phyloP scores from a whole-genome alignment of 2,888 invertebrate genomes.

The Rhyacophila evoluta region DNA sequence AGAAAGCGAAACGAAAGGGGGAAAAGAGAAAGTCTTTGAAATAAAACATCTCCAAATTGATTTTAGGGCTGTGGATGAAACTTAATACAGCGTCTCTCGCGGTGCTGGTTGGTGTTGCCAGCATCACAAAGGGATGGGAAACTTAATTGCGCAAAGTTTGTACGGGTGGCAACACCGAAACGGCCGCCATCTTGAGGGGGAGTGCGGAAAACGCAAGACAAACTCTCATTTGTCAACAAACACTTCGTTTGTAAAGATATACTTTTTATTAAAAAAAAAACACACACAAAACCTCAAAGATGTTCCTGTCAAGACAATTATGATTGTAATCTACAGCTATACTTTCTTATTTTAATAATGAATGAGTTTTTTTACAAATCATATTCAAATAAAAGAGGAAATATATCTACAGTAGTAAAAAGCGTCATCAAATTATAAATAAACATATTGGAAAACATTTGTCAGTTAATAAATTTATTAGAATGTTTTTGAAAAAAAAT shows the following conservation, averaged over 20 bases:
- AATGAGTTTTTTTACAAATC: too few species aligned
- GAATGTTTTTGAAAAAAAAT: too few species aligned
- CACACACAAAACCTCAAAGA: background rate
- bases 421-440: too few species aligned
- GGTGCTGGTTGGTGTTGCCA: conserved; percentile 5
- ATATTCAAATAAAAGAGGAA: too few species aligned
- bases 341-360: too few species aligned
- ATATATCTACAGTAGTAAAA: too few species aligned
- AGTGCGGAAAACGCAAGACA: conserved; percentile 14
- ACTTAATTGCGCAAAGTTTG: conserved; percentile 50
- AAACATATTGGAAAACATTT: too few species aligned
- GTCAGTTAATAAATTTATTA: too few species aligned
- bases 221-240: background rate
- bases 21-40: conserved; percentile 29
- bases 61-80: conserved; percentile 34
- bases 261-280: background rate
- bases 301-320: background rate
- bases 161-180: conserved; percentile 37
- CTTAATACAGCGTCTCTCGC: conserved; percentile 36
- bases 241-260: background rate
- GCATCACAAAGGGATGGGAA: conserved; percentile 6
- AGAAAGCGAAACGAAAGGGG: background rate
- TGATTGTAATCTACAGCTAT: too few species aligned
- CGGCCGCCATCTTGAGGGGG: background rate
- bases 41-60: conserved; percentile 41